Evolutionary conservation across 2,888 invertebrate genomes (phyloP), one percentile per base, ranked within the genome.

Genomic region (Hirtodrosophila trivittata): DNA sequence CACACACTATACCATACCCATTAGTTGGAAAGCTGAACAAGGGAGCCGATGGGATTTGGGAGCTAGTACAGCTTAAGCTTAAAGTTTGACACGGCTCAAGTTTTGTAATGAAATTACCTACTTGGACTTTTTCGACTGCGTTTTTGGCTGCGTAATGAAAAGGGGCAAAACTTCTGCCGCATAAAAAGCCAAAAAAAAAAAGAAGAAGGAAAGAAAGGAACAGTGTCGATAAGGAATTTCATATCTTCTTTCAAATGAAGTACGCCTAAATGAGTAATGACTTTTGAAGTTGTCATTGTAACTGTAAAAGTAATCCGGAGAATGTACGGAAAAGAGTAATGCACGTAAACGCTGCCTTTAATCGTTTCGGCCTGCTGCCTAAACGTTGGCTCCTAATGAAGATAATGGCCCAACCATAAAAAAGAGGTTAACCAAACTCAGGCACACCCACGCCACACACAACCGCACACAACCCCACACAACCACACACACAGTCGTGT

Each of bases 71-170:
- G 76, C 78, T 81, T 76, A 70, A 81, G 83, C 81, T 86, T 81
- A 82, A 86, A 86, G 82, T 86, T 86, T 84, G 84, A 77, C 87
- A 87, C 73, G 75, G 76, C 80, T 77, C 77, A 87, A 84, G 82
- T 80, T 84, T 80, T 77, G 72, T 87, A 86, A 86, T 87, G 87
- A 87, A 86, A 86, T 86, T 86, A 87, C 86, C 77, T 77, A 78
- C 83, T 83, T 76, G 76, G 54, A 71, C 73, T 58, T 49, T 51
- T 46, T 52, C 33, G 58, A 62, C 60, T 49, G 66, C 46, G 56
- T 63, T 56, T 67, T 66, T 47, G 57, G 45, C 21, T 54, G 51
- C 54, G 30, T 71, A 67, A 63, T 67, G 66, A 71, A 75, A 83
- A 80, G 76, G 74, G 76, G 71, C 69, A 64, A 78, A 78, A 71